A percentile compares a stretch with the other conserved stretches of the same genome.
Evolutionary conservation across 2,113 vertebrate genomes (phyloP).

Genomic region (Fregata magnificens): DNA sequence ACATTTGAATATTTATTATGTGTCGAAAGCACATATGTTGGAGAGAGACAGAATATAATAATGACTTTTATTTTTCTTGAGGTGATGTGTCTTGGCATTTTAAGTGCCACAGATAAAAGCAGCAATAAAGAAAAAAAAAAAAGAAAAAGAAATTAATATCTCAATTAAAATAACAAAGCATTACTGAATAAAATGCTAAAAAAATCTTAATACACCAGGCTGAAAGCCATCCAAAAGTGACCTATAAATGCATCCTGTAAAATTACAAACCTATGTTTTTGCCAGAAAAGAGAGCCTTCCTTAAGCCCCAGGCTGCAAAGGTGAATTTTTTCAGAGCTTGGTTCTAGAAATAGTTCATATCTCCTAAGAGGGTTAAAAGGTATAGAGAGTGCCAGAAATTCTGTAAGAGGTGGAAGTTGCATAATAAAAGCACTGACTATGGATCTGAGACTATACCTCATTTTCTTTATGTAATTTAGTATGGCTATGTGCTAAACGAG

Average conservation of each 20-base stretch:
- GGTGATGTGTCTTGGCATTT: neutral
- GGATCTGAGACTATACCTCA: neutral
- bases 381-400: neutral
- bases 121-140: neutral
- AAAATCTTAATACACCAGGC: neutral
- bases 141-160: neutral
- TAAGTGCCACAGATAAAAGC: constrained; percentile 1
- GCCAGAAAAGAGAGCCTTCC: neutral
- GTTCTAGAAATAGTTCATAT: neutral
- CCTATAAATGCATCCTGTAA: neutral
- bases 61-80: constrained; percentile 19
- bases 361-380: neutral
- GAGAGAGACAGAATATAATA: neutral
- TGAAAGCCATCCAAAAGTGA: constrained; percentile 19
- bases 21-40: constrained; percentile 13
- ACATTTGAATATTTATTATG: constrained; percentile 28
- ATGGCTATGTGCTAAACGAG: neutral
- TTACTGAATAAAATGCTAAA: constrained; percentile 19
- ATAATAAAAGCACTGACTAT: neutral
- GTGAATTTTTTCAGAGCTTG: neutral
- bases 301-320: neutral
- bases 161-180: constrained; percentile 27
- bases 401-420: neutral
- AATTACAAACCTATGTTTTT: neutral
- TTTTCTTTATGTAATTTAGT: constrained; percentile 1